Base-by-base conservation (phyloP, 1,140 invertebrate species). In the Tetragonula clypearis region DNA sequence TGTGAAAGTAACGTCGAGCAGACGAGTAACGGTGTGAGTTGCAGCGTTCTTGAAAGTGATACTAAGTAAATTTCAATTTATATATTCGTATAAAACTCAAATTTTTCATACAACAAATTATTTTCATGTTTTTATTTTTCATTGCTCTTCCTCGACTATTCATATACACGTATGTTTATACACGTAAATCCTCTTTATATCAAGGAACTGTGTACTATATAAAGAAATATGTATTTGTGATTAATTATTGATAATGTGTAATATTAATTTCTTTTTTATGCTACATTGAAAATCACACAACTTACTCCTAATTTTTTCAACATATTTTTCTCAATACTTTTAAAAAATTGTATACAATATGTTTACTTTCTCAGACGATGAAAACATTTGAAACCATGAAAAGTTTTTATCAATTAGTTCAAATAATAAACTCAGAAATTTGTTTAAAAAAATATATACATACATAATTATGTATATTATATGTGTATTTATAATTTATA, bases 131-230 rank as follows among this genome's bases (percentile, higher is more conserved):
- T 89, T 89, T 79, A 83, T 79, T 60, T 80, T 89, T 86, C 79
- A 90, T 87, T 90, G 88, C 78, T 90, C 86, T 90, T 90, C 89
- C 86, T 88, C 82, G 74, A 30, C 85, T 90, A 90, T 79, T 84
- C 35, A 86, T 65, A 80, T 88, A 79, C 82, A 84, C n/a, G 78
- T 85, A 68, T 15, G 69, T 87, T 90, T 89, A 79, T 90, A 84
- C 56, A 81, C 77, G 58, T 87, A 78, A 89, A 90, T 74, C 71
- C 82, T 90, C 89, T 84, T 90, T 85, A 79, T 90, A 90, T 76
- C 81, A 87, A 87, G 66, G 81, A 78, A 55, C 58, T 71, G 35
- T 86, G 73, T 89, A 86, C 30, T 79, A 58, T 88, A 75, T 86
- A 76, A 41, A 86, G 73, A 77, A 35, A 84, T 86, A 62, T 82